A percentile compares a stretch with the other conserved stretches of the same genome.
Conservation (phyloP, 2,797 vertebrate species). For the Enteromius mattozi region DNA sequence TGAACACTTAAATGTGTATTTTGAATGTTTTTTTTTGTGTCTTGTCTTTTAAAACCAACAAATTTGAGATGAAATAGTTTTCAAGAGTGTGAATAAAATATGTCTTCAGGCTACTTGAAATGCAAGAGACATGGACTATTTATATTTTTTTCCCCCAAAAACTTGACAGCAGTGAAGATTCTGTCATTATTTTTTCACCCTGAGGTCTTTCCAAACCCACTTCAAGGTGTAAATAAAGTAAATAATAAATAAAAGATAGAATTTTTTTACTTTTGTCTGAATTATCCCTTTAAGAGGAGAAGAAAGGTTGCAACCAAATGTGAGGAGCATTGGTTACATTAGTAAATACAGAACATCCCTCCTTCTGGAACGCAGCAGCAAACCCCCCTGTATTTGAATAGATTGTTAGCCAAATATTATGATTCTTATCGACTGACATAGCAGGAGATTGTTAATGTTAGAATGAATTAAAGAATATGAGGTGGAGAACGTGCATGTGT, state of each 20-base stretch:
- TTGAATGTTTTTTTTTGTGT: not conserved
- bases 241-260: not conserved
- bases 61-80: not conserved
- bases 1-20: not conserved
- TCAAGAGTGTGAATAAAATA: not conserved
- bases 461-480: constrained; percentile 11
- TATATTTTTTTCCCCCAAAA: not conserved
- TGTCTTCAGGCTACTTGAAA: not conserved
- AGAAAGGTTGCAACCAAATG: not conserved
- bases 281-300: not conserved
- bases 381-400: constrained; percentile 1
- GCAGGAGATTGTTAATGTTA: constrained; percentile 27
- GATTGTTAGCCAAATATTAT: constrained; percentile 19
- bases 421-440: not conserved
- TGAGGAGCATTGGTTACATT: not conserved
- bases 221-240: not conserved
- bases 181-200: not conserved
- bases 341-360: constrained; percentile 13
- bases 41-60: not conserved
- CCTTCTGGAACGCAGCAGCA: constrained; percentile 11
- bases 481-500: not conserved
- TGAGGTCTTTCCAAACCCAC: not conserved
- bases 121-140: not conserved
- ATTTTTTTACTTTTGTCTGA: not conserved
- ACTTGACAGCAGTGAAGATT: not conserved